phyloP scores from a whole-genome alignment of 1,140 invertebrate genomes.

The Coboldia fuscipes region DNA sequence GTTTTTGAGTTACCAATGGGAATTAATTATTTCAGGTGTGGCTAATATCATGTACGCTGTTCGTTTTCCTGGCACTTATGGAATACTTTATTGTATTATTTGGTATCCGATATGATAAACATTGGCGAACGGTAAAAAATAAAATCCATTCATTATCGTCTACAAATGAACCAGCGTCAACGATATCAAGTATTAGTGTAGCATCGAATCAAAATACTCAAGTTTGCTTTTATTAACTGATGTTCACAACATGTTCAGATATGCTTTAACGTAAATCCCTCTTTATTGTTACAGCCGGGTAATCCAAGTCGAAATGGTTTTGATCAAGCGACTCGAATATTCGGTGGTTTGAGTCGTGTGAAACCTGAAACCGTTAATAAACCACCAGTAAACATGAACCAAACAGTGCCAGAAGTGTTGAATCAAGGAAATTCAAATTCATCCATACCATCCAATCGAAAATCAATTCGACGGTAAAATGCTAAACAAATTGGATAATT shows the following conservation, averaged over 20 bases:
- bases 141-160: constrained; percentile 19
- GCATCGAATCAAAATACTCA: not conserved
- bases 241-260: not conserved
- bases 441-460: not conserved
- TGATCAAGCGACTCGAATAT: constrained; percentile 3
- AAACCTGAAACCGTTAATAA: constrained; percentile 2
- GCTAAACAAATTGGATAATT: constrained; percentile 1
- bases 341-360: constrained; percentile 1
- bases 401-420: not conserved
- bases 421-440: not conserved
- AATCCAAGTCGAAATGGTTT: constrained; percentile 1
- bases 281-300: not conserved
- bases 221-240: not conserved
- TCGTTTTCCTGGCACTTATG: constrained; percentile 46
- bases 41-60: constrained; percentile 46
- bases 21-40: constrained; percentile 32
- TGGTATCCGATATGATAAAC: constrained; percentile 35
- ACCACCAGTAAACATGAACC: not conserved
- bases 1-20: too few species aligned
- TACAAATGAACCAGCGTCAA: constrained; percentile 19
- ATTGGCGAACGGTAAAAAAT: constrained; percentile 28
- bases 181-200: constrained; percentile 13
- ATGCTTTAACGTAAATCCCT: not conserved
- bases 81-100: constrained; percentile 48
- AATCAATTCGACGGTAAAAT: not conserved